phyloP scores from a whole-genome alignment of 2,888 invertebrate species.

The Protonemura montana region DNA sequence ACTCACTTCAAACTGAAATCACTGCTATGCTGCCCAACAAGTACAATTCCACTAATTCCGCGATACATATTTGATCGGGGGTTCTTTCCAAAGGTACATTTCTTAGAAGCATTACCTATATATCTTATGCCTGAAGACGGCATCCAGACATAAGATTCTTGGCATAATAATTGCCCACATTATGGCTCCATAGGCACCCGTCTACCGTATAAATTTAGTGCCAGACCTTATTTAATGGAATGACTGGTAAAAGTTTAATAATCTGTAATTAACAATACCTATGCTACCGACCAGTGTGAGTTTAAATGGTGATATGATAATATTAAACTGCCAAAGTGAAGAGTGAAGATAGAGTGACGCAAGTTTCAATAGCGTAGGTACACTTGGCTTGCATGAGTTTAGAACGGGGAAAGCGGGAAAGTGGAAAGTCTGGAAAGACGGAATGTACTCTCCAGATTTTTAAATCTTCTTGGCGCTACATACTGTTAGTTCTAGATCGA shows the following conservation, averaged over 20 bases:
- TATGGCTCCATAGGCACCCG: not conserved
- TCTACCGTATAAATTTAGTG: not conserved
- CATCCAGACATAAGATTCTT: not conserved
- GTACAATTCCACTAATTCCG: constrained; percentile 32
- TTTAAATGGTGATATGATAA: not conserved
- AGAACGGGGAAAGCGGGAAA: no score
- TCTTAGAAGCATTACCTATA: constrained; percentile 20
- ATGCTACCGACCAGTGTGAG: constrained; percentile 22
- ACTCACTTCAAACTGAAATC: constrained; percentile 7
- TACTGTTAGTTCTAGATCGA: no score
- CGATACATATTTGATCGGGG: constrained; percentile 30
- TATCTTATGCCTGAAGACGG: not conserved
- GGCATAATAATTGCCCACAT: not conserved
- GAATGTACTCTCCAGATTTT: no score
- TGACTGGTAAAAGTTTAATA: constrained; percentile 36
- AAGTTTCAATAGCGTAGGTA: no score
- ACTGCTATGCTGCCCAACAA: constrained; percentile 1
- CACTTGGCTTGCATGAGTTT: no score
- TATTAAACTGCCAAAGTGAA: not conserved
- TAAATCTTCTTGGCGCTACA: no score
- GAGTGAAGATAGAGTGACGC: not conserved
- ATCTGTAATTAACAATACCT: constrained; percentile 33
- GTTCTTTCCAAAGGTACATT: not conserved
- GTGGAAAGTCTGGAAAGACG: no score
- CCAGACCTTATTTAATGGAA: constrained; percentile 30